Evolutionary conservation across 2,797 vertebrate species (phyloP), one percentile per base, ranked within the genome.

Genomic region (Masticophis lateralis): DNA sequence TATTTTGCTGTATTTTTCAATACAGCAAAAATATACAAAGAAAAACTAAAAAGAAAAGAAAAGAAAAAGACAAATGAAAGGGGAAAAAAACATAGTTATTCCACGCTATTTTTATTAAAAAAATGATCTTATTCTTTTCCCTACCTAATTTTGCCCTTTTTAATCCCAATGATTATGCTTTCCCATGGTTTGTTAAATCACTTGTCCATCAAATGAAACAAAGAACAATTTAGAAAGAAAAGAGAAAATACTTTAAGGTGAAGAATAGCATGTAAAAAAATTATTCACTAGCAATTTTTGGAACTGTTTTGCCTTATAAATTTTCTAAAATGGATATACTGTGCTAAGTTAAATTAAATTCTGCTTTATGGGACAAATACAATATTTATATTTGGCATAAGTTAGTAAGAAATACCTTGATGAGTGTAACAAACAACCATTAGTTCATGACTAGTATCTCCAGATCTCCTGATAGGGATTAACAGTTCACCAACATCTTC

Each of bases 351-450:
- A 91, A 91, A 53, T 10, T 1, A 91, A 51, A 91, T 28, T 43
- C 10, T 27, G 1, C 60, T 66, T 56, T 57, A 86, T 16, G 25
- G 32, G 10, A 61, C 16, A 86, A n/a, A 63, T 56, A 37, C 8
- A 1, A 57, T 22, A 2, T 10, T 87, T 13, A 57, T 25, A 43
- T 6, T n/a, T 59, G 32, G 27, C n/a, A 32, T 28, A 43, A 6
- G 28, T 28, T 51, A 69, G 56, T 43, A 69, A 74, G 55, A n/a
- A 89, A 51, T 13, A 98, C 98, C 98, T 98, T 98, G 98, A 61
- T 98, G 97, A 90, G 98, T 99, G 95, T 97, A 98, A 96, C 98
- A 99, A 95, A 99, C 96, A 87, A 98, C 98, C 96, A 98, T 98
- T 74, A 99, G 97, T 51, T 99, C 98, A 97, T 98, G 98, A 94